Evolutionary conservation across 2,888 invertebrate species (phyloP).

Genomic region (Arctia plantaginis): DNA sequence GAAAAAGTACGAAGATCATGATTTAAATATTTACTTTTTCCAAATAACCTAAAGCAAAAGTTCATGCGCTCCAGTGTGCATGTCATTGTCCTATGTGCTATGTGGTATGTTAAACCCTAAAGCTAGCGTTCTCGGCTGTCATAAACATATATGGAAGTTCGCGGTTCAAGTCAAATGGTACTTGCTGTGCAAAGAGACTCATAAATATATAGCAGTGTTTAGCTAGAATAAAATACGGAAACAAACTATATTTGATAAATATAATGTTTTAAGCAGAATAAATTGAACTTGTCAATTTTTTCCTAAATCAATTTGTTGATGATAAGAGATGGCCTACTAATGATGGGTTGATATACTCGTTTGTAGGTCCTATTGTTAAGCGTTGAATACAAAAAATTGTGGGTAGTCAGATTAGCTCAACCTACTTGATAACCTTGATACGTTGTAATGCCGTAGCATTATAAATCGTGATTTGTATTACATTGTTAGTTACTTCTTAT

Average conservation of each 20-base stretch:
- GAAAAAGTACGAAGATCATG: no score
- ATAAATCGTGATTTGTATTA: no score
- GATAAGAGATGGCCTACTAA: no score
- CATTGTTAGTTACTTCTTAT: no score
- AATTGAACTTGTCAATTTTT: no score
- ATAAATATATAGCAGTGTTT: conserved; percentile 1
- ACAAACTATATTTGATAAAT: not conserved
- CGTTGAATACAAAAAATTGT: not conserved
- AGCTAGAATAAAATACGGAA: no score
- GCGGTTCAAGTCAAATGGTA: conserved; percentile 1
- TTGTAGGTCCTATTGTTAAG: not conserved
- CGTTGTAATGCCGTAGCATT: no score
- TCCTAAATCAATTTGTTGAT: no score
- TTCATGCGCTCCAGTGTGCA: not conserved
- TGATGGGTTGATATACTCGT: no score
- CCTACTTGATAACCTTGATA: no score
- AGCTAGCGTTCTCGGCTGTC: not conserved
- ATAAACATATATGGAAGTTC: conserved; percentile 3
- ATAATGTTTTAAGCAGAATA: no score
- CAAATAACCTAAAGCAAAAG: not conserved
- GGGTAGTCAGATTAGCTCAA: no score
- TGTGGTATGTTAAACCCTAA: conserved; percentile 6
- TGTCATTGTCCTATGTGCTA: not conserved
- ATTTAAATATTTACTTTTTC: not conserved
- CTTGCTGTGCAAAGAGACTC: conserved; percentile 8